phyloP scores from a whole-genome alignment of 2,888 invertebrate species.

The Clostera curtula region DNA sequence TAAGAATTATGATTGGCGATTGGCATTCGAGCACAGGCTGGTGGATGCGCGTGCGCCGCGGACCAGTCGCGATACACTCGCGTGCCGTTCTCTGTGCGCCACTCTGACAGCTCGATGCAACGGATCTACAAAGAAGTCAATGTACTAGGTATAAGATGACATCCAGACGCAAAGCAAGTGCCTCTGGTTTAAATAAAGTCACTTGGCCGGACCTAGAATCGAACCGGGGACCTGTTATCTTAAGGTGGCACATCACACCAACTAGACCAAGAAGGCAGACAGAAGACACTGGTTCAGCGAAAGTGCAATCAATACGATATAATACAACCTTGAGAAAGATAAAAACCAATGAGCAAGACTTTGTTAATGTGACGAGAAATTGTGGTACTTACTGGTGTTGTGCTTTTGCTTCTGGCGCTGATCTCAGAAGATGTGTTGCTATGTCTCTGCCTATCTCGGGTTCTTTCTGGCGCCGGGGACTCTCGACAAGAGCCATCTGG shows the following conservation, averaged over 20 bases:
- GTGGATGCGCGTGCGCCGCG: conserved; percentile 65
- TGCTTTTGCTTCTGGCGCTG: conserved; percentile 72
- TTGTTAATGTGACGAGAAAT: background rate
- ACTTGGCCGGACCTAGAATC: too few species aligned
- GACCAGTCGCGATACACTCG: conserved; percentile 77
- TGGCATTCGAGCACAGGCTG: conserved; percentile 68
- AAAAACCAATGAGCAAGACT: too few species aligned
- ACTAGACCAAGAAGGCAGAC: too few species aligned
- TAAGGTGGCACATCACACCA: too few species aligned
- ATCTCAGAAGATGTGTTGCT: conserved; percentile 69
- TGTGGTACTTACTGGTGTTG: conserved; percentile 56
- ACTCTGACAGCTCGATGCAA: conserved; percentile 54
- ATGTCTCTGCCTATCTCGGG: conserved; percentile 46
- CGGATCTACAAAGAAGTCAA: too few species aligned
- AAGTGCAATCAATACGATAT: too few species aligned
- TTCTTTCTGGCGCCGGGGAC: conserved; percentile 54
- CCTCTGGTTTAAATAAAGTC: too few species aligned
- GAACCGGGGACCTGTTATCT: too few species aligned
- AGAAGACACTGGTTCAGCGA: too few species aligned
- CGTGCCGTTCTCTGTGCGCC: conserved; percentile 52
- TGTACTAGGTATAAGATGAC: too few species aligned
- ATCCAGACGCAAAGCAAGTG: background rate
- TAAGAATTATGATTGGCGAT: conserved; percentile 41
- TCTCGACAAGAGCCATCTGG: conserved; percentile 84
- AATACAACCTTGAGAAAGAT: too few species aligned